Percentiles rank a stretch among this genome's conserved stretches.
Conservation (phyloP, 2,113 vertebrate species). For the Uropsilus gracilis region DNA sequence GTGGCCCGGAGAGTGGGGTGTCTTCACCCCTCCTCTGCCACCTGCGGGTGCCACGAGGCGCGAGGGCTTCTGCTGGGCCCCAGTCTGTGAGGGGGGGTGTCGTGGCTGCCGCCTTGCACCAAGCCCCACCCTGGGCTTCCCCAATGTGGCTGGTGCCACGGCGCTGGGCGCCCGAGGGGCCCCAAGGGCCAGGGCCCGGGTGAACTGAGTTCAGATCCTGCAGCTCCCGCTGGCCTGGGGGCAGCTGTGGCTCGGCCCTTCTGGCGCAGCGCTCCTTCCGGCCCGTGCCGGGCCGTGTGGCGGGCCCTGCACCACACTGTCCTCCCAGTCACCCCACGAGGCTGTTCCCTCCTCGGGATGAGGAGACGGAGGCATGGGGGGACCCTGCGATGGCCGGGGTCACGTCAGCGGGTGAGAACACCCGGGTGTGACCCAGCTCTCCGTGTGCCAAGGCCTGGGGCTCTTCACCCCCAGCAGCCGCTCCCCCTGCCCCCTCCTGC, state of each 20-base stretch:
- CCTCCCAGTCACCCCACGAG: neutral
- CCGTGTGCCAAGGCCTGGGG: neutral
- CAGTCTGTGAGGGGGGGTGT: rapidly evolving
- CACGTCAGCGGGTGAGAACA: neutral
- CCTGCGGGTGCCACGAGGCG: neutral
- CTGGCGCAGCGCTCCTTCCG: rapidly evolving
- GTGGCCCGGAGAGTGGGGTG: neutral
- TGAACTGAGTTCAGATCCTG: neutral
- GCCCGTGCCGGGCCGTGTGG: neutral
- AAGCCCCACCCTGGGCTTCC: neutral
- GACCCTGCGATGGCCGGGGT: neutral
- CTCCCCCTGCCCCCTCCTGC: neutral
- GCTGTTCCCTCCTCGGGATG: neutral
- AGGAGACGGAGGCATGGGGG: neutral
- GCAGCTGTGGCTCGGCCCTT: too few relatives aligned
- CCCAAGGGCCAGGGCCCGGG: neutral
- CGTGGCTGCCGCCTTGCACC: too few relatives aligned
- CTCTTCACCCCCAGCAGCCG: neutral
- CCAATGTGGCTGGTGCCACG: too few relatives aligned
- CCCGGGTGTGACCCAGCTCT: neutral
- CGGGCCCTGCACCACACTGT: neutral
- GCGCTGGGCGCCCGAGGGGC: neutral
- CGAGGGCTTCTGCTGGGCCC: neutral
- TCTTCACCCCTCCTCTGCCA: neutral
- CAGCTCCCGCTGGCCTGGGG: neutral